Evolutionary conservation across 2,888 invertebrate species (phyloP).

Genomic region (Pardosa pseudoannulata): DNA sequence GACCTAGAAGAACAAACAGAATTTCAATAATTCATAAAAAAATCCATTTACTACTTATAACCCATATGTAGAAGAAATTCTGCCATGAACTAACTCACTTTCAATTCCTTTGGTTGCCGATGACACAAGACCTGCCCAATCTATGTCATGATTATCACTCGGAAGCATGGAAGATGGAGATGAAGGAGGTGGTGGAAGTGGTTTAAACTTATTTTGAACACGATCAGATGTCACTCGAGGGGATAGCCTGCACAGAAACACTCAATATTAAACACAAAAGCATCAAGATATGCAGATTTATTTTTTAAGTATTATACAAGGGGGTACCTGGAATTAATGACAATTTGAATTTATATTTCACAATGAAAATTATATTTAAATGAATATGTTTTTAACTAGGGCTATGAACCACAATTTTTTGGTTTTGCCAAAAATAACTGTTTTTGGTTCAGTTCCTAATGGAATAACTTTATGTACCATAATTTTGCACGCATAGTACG

Average conservation of each 20-base stretch:
- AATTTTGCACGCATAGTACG: too few species aligned
- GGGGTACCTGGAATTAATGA: too few species aligned
- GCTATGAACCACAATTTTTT: too few species aligned
- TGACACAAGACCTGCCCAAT: conserved; percentile 89
- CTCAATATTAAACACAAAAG: too few species aligned
- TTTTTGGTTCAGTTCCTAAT: too few species aligned
- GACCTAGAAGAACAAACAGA: conserved; percentile 23
- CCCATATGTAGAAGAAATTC: neutral
- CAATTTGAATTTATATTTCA: too few species aligned
- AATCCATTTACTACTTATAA: neutral
- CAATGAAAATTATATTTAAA: too few species aligned
- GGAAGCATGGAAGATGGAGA: conserved; percentile 78
- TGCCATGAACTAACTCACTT: conserved; percentile 75
- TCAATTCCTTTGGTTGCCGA: conserved; percentile 87
- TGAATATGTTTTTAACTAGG: too few species aligned
- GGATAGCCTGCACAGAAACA: conserved; percentile 76
- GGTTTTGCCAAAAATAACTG: too few species aligned
- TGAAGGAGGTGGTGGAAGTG: conserved; percentile 66
- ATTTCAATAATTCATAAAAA: neutral
- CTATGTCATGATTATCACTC: conserved; percentile 84
- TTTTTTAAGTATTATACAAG: too few species aligned
- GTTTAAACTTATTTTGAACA: conserved; percentile 65
- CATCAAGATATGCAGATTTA: too few species aligned
- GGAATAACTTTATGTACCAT: too few species aligned
- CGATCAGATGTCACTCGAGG: conserved; percentile 75